Evolutionary conservation across 2,797 vertebrate species (phyloP).

Genomic region (Micropoecilia bifurca): DNA sequence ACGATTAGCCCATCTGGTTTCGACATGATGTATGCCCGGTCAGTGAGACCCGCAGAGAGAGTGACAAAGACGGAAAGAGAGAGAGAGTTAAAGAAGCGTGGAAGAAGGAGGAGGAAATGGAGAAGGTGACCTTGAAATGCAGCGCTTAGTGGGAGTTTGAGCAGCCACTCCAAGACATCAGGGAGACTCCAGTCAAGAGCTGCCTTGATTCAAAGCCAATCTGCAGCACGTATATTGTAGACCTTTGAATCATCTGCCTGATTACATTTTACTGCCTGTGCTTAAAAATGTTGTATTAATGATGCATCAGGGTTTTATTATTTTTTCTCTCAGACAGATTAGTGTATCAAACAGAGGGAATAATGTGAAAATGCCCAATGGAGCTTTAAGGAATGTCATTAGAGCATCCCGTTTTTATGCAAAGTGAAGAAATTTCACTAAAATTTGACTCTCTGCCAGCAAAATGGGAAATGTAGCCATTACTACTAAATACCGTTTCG

Average conservation of each 20-base stretch:
- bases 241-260: slow-evolving; percentile 7
- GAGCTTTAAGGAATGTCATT: background rate
- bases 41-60: slow-evolving; percentile 76
- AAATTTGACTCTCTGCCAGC: background rate
- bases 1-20: slow-evolving; percentile 90
- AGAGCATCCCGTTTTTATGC: background rate
- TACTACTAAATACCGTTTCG: slow-evolving; percentile 6
- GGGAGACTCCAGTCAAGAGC: slow-evolving; percentile 40
- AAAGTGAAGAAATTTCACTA: background rate
- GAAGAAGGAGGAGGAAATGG: slow-evolving; percentile 26
- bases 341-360: background rate
- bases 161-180: slow-evolving; percentile 21
- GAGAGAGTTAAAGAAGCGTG: background rate
- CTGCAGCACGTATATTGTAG: background rate
- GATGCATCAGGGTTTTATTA: background rate
- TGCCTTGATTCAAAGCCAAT: slow-evolving; percentile 14
- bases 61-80: slow-evolving; percentile 17
- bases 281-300: background rate
- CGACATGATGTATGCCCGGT: slow-evolving; percentile 85
- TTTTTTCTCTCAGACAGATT: background rate
- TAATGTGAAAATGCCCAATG: background rate
- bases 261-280: background rate
- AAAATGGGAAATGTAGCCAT: slow-evolving; percentile 1
- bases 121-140: slow-evolving; percentile 81
- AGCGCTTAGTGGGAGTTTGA: slow-evolving; percentile 21